Evolutionary conservation across 1,140 invertebrate species (phyloP).

Genomic region (Macrotrachela quadricornifera): DNA sequence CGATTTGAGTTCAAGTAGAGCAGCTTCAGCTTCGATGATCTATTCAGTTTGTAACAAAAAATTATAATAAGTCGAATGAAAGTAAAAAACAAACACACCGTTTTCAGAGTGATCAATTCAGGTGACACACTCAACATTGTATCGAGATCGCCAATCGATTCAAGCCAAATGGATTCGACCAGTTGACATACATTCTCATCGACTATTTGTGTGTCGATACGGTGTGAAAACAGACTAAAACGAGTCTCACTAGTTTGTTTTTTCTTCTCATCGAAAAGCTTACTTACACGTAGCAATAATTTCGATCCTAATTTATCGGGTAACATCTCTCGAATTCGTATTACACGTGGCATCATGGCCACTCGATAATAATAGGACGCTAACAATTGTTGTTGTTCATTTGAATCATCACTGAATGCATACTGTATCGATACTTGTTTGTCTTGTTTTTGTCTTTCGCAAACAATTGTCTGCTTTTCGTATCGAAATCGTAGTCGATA

Average conservation of each 20-base stretch:
- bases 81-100: not conserved
- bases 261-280: not conserved
- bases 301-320: not conserved
- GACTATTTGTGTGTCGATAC: not conserved
- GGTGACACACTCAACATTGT: slow-evolving; percentile 10
- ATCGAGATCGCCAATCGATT: slow-evolving; percentile 19
- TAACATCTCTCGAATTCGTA: not conserved
- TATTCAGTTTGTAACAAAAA: too few relatives aligned
- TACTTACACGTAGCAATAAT: not conserved
- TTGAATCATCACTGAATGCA: too few relatives aligned
- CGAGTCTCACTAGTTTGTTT: not conserved
- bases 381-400: too few relatives aligned
- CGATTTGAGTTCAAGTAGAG: too few relatives aligned
- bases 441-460: too few relatives aligned
- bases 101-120: not conserved
- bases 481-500: not conserved
- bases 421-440: too few relatives aligned
- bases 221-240: not conserved
- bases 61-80: too few relatives aligned
- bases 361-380: too few relatives aligned
- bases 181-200: not conserved
- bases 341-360: too few relatives aligned
- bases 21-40: too few relatives aligned
- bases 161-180: slow-evolving; percentile 16
- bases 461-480: too few relatives aligned